Conservation (phyloP, 1,140 invertebrate genomes). For the Nymphalis io region DNA sequence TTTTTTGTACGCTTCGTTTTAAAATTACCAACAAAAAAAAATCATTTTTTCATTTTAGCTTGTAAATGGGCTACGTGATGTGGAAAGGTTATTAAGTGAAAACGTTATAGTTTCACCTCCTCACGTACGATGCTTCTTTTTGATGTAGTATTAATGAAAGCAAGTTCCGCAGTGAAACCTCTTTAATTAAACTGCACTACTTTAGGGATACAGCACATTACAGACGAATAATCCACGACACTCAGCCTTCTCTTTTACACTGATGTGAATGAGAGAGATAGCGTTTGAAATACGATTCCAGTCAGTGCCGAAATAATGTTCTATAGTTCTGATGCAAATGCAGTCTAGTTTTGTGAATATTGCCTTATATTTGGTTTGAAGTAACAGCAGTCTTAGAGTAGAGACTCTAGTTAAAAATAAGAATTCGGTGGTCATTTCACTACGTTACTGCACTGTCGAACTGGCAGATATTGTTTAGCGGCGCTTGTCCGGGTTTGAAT, state of each 20-base stretch:
- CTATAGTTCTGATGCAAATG: slow-evolving; percentile 7
- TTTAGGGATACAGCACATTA: slow-evolving; percentile 21
- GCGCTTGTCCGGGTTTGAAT: too few species aligned
- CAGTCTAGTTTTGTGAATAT: not conserved
- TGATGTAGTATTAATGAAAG: slow-evolving; percentile 25
- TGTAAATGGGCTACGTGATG: slow-evolving; percentile 21
- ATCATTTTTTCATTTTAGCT: not conserved
- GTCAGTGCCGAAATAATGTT: slow-evolving; percentile 8
- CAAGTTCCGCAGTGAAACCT: slow-evolving; percentile 32
- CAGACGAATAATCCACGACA: slow-evolving; percentile 6
- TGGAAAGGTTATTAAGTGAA: slow-evolving; percentile 21
- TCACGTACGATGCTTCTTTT: slow-evolving; percentile 5
- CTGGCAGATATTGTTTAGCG: too few species aligned
- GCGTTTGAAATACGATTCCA: slow-evolving; percentile 8
- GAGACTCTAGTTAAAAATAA: too few species aligned
- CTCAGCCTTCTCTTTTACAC: not conserved
- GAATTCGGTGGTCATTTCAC: too few species aligned
- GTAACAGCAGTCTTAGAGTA: too few species aligned
- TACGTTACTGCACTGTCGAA: too few species aligned
- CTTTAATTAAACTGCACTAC: slow-evolving; percentile 30
- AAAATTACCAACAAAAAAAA: not conserved
- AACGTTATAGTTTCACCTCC: not conserved
- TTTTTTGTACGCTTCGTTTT: not conserved
- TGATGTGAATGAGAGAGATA: not conserved
- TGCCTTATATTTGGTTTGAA: not conserved